Evolutionary conservation across 2,797 vertebrate species (phyloP), one percentile per base, ranked within the genome.

Genomic region (Ceyx erithaca): DNA sequence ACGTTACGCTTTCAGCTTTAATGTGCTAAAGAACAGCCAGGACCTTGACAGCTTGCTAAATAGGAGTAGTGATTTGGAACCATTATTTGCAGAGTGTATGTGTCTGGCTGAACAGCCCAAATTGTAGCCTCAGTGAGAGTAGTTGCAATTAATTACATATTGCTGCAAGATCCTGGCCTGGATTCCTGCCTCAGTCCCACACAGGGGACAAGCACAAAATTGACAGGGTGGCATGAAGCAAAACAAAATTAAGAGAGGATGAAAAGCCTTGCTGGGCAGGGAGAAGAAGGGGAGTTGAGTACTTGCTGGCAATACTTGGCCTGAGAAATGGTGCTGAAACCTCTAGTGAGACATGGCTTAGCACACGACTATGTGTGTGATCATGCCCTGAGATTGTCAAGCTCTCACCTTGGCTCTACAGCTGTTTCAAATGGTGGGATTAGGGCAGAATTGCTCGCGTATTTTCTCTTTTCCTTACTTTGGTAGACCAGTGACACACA

Each of bases 41-140:
- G 71, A 46, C 61, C 49, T 80, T 90, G 90, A 54, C 73, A 92
- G 71, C 61, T 84, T 46, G 73, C 92, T 83, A 84, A 71, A 54
- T 52, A 71, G 84, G 77, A 76, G 82, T 19, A n/a, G 79, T 13
- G 92, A 48, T 89, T 75, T 87, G 92, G 69, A 95, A 21, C 58
- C 1, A n/a, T 69, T 90, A 15, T 55, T 61, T 80, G 64, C 69
- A 61, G 46, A 61, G 79, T 64, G 52, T 49, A 15, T 86, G 16
- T 59, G 26, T 83, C 46, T 95, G 90, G 37, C 43, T 91, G 75
- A 75, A 23, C 61, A 89, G 84, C 76, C 66, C 81, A 37, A 93
- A 89, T 13, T 79, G 31, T 76, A 91, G 80, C 93, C 81, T 91
- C 89, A 58, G 35, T 10, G 63, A 72, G 58, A 84, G 83, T 1